Conservation (phyloP, 2,888 invertebrate genomes). For the Morinoia aosen region DNA sequence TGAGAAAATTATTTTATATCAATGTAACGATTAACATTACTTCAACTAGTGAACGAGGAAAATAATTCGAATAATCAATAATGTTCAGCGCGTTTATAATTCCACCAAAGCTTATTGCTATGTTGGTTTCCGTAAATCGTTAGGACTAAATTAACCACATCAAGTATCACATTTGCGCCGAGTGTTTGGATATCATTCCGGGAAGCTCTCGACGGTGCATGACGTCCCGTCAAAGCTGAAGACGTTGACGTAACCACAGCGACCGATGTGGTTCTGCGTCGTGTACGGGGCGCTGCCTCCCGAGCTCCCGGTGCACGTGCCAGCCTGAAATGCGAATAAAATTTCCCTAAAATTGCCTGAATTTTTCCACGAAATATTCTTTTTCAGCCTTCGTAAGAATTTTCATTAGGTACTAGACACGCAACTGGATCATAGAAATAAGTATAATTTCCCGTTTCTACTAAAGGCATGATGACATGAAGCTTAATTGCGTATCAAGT, state of each 20-base stretch:
- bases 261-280: conserved; percentile 66
- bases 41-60: too few species aligned
- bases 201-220: conserved; percentile 55
- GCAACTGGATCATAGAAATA: background rate
- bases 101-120: background rate
- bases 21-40: too few species aligned
- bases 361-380: too few species aligned
- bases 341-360: too few species aligned
- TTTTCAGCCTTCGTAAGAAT: background rate
- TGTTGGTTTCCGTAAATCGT: background rate
- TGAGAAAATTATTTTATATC: too few species aligned
- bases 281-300: conserved; percentile 69
- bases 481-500: too few species aligned
- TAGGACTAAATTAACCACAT: background rate
- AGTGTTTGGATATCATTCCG: background rate
- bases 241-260: conserved; percentile 67
- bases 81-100: background rate
- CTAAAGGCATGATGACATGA: too few species aligned
- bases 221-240: conserved; percentile 60
- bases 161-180: background rate
- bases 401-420: background rate
- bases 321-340: background rate
- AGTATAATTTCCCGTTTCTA: background rate
- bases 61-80: too few species aligned
- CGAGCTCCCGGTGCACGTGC: conserved; percentile 69